Percentiles rank a stretch among this genome's conserved stretches.
phyloP scores from a whole-genome alignment of 2,797 vertebrate genomes.

The Tokudaia tokunoshimensis region DNA sequence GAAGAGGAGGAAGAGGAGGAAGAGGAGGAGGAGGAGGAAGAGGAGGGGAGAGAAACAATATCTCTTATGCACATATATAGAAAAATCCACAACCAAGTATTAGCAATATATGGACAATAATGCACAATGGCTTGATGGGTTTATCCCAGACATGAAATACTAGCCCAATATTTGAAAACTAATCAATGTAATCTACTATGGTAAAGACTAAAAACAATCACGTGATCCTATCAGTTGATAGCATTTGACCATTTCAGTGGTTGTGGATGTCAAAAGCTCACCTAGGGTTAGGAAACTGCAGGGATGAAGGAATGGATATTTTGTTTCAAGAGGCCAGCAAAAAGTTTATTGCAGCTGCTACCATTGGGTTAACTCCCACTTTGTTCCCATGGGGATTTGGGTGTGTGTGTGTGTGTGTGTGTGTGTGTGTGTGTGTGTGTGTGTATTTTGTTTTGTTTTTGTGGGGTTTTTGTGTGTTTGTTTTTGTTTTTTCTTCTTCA shows the following conservation, averaged over 20 bases:
- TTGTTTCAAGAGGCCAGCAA: not conserved
- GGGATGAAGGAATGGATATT: not conserved
- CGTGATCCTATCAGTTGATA: not conserved
- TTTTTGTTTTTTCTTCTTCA: no score
- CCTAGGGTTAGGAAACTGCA: not conserved
- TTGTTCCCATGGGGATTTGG: not conserved
- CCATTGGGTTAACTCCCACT: not conserved
- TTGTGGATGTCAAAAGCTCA: not conserved
- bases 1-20: not conserved
- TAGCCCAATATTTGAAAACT: not conserved
- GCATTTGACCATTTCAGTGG: not conserved
- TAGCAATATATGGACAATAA: not conserved
- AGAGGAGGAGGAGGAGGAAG: accelerated
- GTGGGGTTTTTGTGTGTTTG: no score
- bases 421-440: no score
- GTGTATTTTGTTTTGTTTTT: no score
- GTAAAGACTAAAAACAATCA: not conserved
- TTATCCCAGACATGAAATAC: not conserved
- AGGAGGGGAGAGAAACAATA: not conserved
- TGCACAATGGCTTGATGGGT: not conserved
- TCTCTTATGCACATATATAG: not conserved
- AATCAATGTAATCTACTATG: not conserved
- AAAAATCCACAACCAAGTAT: conserved; percentile 16
- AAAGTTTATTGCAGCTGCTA: not conserved
- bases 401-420: no score